Conservation (phyloP, 1,140 invertebrate species). For the Drosophila lacteicornis region DNA sequence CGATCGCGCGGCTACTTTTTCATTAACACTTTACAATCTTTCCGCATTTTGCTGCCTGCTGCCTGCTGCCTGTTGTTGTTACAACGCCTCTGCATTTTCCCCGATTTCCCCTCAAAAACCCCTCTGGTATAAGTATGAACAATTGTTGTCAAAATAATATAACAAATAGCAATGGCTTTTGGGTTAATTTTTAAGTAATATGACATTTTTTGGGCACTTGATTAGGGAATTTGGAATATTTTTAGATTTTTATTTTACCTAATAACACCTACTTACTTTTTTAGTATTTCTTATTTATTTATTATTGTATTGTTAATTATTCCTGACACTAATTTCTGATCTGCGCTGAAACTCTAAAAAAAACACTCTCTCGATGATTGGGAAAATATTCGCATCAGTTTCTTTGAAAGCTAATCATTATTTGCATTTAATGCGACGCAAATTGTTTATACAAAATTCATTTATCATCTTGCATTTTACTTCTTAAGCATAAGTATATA, state of each 20-base stretch:
- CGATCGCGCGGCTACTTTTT: conserved; percentile 70
- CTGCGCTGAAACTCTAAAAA: not conserved
- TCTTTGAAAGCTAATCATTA: conserved; percentile 17
- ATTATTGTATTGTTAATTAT: not conserved
- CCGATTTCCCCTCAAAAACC: not conserved
- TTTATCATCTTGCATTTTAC: conserved; percentile 25
- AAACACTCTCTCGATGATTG: conserved; percentile 6
- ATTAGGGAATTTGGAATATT: too few relatives aligned
- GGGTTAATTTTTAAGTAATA: too few relatives aligned
- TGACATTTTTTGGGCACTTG: not conserved
- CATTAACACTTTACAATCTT: conserved; percentile 83
- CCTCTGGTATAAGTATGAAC: not conserved
- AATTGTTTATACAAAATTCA: conserved; percentile 10
- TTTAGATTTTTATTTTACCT: too few relatives aligned
- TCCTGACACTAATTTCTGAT: too few relatives aligned
- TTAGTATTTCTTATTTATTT: not conserved
- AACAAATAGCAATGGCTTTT: not conserved
- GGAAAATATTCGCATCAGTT: not conserved
- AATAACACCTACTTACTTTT: too few relatives aligned
- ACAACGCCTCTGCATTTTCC: conserved; percentile 49
- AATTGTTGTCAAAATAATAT: conserved; percentile 18
- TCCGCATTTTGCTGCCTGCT: conserved; percentile 67
- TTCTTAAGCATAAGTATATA: not conserved
- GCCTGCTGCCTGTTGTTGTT: conserved; percentile 17
- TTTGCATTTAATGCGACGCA: conserved; percentile 40